These are phyloP conservation scores for Hemiprocne comata DNA, from an alignment of 2,113 vertebrate genomes.

Conservation along the genomic window DNA sequence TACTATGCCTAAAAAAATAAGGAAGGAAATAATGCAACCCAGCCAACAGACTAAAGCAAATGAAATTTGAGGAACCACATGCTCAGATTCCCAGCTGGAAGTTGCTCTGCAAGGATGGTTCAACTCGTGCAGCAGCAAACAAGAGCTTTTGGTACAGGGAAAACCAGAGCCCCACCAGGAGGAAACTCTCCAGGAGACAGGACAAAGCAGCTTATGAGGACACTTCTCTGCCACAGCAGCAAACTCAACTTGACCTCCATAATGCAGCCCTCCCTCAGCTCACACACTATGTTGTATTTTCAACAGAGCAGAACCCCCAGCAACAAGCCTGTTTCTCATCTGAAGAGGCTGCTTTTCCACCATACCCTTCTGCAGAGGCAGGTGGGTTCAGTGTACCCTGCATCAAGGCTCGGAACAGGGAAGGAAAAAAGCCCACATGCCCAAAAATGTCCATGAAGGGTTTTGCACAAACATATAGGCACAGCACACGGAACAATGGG, in stretches of 20 bases:
- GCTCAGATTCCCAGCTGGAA: not conserved
- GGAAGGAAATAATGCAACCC: not conserved
- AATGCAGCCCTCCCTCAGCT: not conserved
- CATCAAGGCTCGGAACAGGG: accelerated
- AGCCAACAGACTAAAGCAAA: not conserved
- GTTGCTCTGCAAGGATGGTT: not conserved
- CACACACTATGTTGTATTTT: accelerated
- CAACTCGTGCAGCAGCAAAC: not conserved
- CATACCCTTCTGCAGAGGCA: not conserved
- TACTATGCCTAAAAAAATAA: not conserved
- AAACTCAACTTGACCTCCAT: not conserved
- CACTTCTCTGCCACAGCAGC: not conserved
- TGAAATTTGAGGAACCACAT: accelerated
- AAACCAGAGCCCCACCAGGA: not conserved
- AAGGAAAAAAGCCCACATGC: accelerated
- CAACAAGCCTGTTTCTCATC: not conserved
- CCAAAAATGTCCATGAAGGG: accelerated
- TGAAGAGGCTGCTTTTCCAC: not conserved
- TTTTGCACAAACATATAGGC: accelerated
- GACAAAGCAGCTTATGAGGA: accelerated
- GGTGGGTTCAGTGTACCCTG: not conserved
- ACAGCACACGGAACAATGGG: accelerated
- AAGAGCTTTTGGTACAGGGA: not conserved
- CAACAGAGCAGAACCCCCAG: not conserved
- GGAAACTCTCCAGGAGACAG: not conserved